phyloP scores from a whole-genome alignment of 2,888 invertebrate genomes.

The Gerosis bhagava region DNA sequence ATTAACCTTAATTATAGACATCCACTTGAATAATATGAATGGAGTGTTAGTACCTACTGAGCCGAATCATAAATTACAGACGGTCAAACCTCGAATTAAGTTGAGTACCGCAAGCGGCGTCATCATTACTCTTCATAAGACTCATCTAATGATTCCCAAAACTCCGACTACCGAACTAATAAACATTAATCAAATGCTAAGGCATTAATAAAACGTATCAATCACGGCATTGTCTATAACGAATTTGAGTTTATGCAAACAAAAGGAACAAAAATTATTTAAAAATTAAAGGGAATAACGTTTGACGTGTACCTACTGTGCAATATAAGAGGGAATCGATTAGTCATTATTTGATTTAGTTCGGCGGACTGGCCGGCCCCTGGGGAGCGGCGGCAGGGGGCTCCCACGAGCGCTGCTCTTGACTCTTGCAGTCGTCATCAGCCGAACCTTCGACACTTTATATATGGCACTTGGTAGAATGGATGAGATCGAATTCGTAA shows the following conservation, averaged over 20 bases:
- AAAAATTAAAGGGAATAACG: constrained; percentile 77
- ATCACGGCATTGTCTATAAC: constrained; percentile 78
- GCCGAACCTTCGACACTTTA: constrained; percentile 74
- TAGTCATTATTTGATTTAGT: constrained; percentile 83
- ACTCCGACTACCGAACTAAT: constrained; percentile 81
- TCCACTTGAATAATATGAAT: constrained; percentile 49
- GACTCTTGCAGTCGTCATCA: constrained; percentile 67
- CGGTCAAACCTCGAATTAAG: constrained; percentile 72
- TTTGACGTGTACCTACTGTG: constrained; percentile 82
- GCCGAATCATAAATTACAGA: constrained; percentile 65
- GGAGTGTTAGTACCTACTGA: constrained; percentile 52
- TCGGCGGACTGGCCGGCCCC: constrained; percentile 70
- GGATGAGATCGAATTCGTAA: constrained; percentile 46
- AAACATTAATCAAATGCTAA: constrained; percentile 77
- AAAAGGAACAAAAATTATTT: constrained; percentile 66
- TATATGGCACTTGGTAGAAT: constrained; percentile 60
- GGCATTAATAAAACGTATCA: constrained; percentile 76
- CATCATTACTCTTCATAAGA: constrained; percentile 79
- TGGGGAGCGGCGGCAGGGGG: constrained; percentile 71
- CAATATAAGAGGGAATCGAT: constrained; percentile 80
- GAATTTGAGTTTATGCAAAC: constrained; percentile 76
- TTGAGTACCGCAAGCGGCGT: constrained; percentile 67
- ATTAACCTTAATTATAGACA: constrained; percentile 53
- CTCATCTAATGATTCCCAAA: constrained; percentile 76
- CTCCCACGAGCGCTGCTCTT: constrained; percentile 65